Conservation (phyloP, 92 coral and sea anemone genomes). For the Palythoa grandiflora region DNA sequence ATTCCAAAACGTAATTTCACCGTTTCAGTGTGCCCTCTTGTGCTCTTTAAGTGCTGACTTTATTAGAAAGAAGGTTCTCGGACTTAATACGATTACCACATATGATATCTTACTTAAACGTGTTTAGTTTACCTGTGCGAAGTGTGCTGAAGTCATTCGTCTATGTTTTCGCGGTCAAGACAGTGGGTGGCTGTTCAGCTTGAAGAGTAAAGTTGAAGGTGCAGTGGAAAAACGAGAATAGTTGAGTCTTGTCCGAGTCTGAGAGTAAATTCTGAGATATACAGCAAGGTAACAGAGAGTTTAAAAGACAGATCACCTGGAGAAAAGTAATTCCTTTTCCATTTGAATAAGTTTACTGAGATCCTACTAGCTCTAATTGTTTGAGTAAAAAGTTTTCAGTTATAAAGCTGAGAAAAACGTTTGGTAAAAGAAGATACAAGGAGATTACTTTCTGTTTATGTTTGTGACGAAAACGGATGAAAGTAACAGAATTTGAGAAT, state of each 20-base stretch:
- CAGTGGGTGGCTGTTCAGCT: constrained; percentile 12
- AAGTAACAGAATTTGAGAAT: too few species aligned
- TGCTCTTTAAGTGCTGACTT: too few species aligned
- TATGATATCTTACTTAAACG: background rate
- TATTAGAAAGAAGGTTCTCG: too few species aligned
- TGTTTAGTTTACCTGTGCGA: constrained; percentile 7
- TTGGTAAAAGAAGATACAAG: too few species aligned
- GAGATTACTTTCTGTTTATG: too few species aligned
- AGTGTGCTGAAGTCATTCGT: constrained; percentile 9
- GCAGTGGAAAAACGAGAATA: background rate
- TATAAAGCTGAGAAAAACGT: too few species aligned
- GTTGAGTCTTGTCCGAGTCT: background rate
- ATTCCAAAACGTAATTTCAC: too few species aligned
- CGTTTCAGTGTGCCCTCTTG: too few species aligned
- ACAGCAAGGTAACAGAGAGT: background rate
- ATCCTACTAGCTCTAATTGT: too few species aligned
- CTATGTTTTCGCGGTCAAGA: constrained; percentile 7
- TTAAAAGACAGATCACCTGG: background rate
- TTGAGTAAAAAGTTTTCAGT: too few species aligned
- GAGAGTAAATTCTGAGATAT: background rate
- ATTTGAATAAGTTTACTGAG: background rate
- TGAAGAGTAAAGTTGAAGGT: background rate
- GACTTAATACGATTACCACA: too few species aligned
- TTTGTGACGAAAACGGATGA: too few species aligned
- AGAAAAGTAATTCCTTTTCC: background rate